Conservation (phyloP, 2,888 invertebrate genomes). For the Panorpa germanica region DNA sequence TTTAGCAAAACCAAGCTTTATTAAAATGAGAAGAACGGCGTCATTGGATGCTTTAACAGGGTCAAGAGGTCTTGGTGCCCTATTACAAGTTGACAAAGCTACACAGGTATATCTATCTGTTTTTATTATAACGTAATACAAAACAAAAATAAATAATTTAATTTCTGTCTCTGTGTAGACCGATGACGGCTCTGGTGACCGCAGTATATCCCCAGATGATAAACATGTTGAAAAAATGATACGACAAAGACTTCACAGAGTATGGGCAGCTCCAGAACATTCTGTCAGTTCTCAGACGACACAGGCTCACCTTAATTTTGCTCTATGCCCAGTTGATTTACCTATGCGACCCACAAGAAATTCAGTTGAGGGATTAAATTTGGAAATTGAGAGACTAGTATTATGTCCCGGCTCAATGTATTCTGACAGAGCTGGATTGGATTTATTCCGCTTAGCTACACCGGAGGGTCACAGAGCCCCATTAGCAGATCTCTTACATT, state of each 20-base stretch:
- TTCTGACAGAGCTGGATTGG: conserved; percentile 15
- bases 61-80: conserved; percentile 15
- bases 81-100: conserved; percentile 55
- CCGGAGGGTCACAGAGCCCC: conserved; percentile 79
- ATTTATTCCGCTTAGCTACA: conserved; percentile 21
- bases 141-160: background rate
- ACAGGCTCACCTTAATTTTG: conserved; percentile 12
- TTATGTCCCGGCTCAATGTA: conserved; percentile 27
- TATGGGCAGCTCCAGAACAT: conserved; percentile 28
- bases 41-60: conserved; percentile 56
- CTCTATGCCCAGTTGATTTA: conserved; percentile 4
- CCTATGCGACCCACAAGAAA: conserved; percentile 49
- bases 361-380: conserved; percentile 73
- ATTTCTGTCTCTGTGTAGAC: conserved; percentile 3
- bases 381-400: conserved; percentile 68
- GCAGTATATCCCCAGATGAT: conserved; percentile 24
- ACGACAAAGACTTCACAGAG: conserved; percentile 34
- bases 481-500: conserved; percentile 54
- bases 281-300: conserved; percentile 15
- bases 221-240: conserved; percentile 37
- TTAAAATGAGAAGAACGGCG: conserved; percentile 60
- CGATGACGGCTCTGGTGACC: conserved; percentile 1
- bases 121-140: conserved; percentile 6
- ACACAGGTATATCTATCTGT: conserved; percentile 41
- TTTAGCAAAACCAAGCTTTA: no score